A percentile compares a stretch with the other conserved stretches of the same genome.
Conservation (phyloP, 1,140 invertebrate species). For the Goniozus legneri region DNA sequence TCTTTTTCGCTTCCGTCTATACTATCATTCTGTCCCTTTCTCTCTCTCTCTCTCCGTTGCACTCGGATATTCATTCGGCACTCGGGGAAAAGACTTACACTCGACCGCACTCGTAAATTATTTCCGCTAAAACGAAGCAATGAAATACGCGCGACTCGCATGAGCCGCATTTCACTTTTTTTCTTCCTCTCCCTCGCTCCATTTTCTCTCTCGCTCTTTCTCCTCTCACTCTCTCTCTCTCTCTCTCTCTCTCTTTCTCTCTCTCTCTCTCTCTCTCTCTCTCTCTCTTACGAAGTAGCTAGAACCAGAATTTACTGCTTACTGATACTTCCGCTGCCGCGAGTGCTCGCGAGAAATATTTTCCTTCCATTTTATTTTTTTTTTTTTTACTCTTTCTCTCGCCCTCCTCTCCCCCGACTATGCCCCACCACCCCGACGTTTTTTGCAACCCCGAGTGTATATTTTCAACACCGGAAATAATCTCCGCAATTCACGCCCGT, state of each 20-base stretch:
- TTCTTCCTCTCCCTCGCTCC: too few species aligned
- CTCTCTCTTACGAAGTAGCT: background rate
- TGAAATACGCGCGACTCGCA: conserved; percentile 13
- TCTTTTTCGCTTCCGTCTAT: too few species aligned
- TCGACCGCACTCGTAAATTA: conserved; percentile 16
- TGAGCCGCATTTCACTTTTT: too few species aligned
- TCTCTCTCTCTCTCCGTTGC: too few species aligned
- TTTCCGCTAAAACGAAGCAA: conserved; percentile 12
- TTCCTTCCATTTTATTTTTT: background rate
- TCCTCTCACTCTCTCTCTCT: too few species aligned
- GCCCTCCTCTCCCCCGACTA: background rate
- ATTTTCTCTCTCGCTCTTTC: too few species aligned
- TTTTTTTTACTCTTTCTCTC: background rate
- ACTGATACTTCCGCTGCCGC: background rate
- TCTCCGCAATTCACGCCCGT: too few species aligned
- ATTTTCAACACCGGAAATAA: too few species aligned
- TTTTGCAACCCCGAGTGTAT: too few species aligned
- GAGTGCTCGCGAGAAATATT: background rate
- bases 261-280: background rate
- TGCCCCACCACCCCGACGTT: too few species aligned
- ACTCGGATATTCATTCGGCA: conserved; percentile 14
- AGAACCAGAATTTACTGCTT: background rate
- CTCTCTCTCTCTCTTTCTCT: too few species aligned
- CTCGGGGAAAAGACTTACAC: conserved; percentile 7
- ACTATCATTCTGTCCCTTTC: too few species aligned